phyloP scores from a whole-genome alignment of 1,140 invertebrate genomes.

The Pseudobourletiella spinata region DNA sequence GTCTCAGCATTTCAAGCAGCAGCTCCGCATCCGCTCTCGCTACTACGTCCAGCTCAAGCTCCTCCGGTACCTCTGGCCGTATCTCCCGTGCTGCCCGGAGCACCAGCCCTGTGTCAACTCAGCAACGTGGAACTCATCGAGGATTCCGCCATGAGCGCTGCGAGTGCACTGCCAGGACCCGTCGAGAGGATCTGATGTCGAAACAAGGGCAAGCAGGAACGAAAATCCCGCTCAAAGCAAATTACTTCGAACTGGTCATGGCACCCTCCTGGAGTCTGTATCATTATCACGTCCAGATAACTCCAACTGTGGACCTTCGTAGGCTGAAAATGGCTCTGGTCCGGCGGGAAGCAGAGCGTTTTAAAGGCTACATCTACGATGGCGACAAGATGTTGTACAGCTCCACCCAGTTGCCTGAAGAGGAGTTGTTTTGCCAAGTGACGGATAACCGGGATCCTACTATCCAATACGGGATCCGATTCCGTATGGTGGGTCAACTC shows the following conservation, averaged over 20 bases:
- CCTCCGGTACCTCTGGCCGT: too few relatives aligned
- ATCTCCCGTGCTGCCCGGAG: too few relatives aligned
- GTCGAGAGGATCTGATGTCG: not conserved
- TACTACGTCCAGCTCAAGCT: too few relatives aligned
- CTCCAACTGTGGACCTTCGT: not conserved
- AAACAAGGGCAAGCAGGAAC: not conserved
- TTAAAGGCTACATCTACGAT: constrained; percentile 52
- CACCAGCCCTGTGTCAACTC: too few relatives aligned
- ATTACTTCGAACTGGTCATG: not conserved
- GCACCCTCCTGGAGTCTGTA: not conserved
- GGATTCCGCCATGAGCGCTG: too few relatives aligned
- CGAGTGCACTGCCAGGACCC: too few relatives aligned
- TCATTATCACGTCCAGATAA: not conserved
- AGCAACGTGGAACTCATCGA: too few relatives aligned
- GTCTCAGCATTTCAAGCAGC: too few relatives aligned
- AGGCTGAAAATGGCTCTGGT: constrained; percentile 44
- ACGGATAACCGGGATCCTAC: not conserved
- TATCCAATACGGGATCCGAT: constrained; percentile 2
- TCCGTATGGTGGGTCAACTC: constrained; percentile 14
- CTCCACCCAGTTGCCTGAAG: not conserved
- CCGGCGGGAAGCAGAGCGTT: constrained; percentile 43
- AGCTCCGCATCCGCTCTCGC: too few relatives aligned
- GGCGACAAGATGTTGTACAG: constrained; percentile 38
- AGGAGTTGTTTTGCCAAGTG: not conserved
- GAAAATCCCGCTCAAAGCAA: not conserved